A percentile compares a stretch with the other conserved stretches of the same genome.
phyloP scores from a whole-genome alignment of 2,113 vertebrate species.

The Taurulus bubalis region DNA sequence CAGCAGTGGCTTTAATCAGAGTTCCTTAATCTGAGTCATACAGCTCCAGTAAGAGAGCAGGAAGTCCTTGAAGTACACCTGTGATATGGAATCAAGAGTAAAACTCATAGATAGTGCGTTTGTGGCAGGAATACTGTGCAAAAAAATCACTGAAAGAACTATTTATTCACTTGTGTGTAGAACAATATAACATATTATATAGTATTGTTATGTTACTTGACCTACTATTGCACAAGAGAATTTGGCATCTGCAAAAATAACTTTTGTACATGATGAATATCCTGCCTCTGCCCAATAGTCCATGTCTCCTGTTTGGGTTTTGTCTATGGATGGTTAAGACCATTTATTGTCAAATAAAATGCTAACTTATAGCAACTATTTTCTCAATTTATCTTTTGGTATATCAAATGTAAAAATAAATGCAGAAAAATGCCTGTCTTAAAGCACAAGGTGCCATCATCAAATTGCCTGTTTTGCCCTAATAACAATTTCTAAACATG shows the following conservation, averaged over 20 bases:
- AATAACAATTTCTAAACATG: neutral
- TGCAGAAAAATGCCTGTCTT: neutral
- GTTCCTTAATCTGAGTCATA: slow-evolving; percentile 54
- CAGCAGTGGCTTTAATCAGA: slow-evolving; percentile 71
- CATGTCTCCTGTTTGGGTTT: neutral
- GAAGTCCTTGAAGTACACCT: slow-evolving; percentile 44
- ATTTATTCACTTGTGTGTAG: neutral
- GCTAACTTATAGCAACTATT: neutral
- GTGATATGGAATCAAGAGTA: neutral
- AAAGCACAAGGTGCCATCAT: neutral
- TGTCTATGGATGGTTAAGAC: neutral
- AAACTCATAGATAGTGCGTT: neutral
- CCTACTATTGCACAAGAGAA: neutral
- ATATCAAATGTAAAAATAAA: neutral
- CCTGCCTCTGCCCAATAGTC: neutral
- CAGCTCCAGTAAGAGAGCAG: neutral
- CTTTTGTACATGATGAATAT: neutral
- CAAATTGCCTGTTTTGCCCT: neutral
- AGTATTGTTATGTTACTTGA: neutral
- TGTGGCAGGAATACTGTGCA: neutral
- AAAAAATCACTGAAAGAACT: neutral
- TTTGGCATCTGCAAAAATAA: neutral
- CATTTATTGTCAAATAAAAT: neutral
- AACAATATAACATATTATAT: neutral
- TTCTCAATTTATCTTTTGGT: neutral